A percentile compares a stretch with the other conserved stretches of the same genome.
Evolutionary conservation across 2,797 vertebrate species (phyloP).

Genomic region (Perdix hodgsoniae): DNA sequence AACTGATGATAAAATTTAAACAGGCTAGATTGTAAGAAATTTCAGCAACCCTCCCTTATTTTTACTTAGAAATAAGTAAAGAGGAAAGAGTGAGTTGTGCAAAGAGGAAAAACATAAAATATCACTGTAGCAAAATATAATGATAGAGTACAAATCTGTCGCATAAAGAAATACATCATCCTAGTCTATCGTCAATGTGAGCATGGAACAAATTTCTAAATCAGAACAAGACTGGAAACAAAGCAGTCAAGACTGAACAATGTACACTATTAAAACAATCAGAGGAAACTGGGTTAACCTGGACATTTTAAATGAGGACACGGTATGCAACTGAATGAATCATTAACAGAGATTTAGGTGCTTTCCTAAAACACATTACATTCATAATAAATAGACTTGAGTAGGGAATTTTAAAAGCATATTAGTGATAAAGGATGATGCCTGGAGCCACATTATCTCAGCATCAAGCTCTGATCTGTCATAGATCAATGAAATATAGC

Average conservation of each 20-base stretch:
- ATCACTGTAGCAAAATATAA: slow-evolving; percentile 38
- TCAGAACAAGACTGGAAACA: background rate
- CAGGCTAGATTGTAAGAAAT: background rate
- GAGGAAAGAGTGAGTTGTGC: background rate
- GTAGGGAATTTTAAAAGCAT: slow-evolving; percentile 62
- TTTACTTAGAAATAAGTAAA: no score
- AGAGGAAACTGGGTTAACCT: slow-evolving; percentile 7
- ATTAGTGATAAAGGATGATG: slow-evolving; percentile 66
- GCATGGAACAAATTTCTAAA: slow-evolving; percentile 33
- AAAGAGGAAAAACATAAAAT: slow-evolving; percentile 10
- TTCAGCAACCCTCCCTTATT: slow-evolving; percentile 1
- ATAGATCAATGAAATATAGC: slow-evolving; percentile 68
- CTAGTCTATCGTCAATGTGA: background rate
- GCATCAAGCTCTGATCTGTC: slow-evolving; percentile 60
- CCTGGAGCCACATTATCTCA: slow-evolving; percentile 57
- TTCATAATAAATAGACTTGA: slow-evolving; percentile 66
- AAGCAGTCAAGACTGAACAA: slow-evolving; percentile 38
- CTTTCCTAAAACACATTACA: slow-evolving; percentile 48
- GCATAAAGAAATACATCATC: slow-evolving; percentile 41
- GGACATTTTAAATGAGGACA: slow-evolving; percentile 46
- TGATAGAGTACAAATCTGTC: slow-evolving; percentile 3
- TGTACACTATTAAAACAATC: slow-evolving; percentile 42
- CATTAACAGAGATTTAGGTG: slow-evolving; percentile 45
- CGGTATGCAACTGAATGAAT: slow-evolving; percentile 38
- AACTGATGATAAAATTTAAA: background rate